Conservation (phyloP, 1,140 invertebrate genomes). For the Myzus persicae region DNA sequence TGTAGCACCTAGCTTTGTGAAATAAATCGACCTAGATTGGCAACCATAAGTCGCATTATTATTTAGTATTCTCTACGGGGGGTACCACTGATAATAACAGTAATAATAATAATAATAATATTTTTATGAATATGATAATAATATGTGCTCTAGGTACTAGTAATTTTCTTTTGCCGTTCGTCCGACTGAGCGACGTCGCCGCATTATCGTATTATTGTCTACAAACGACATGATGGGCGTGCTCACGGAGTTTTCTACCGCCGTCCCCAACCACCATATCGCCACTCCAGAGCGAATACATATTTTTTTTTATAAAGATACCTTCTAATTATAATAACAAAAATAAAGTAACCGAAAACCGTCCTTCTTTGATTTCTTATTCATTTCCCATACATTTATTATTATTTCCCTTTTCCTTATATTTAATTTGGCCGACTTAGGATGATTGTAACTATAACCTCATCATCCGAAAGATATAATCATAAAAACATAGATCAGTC, state of each 20-base stretch:
- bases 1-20: no score
- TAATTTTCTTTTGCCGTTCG: background rate
- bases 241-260: background rate
- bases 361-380: background rate
- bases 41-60: no score
- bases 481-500: no score
- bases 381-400: background rate
- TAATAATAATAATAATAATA: conserved; percentile 4
- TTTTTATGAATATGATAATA: background rate
- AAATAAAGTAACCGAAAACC: background rate
- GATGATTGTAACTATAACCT: background rate
- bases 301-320: background rate
- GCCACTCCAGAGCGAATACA: background rate
- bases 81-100: background rate
- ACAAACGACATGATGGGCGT: background rate
- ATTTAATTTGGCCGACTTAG: background rate
- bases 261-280: background rate
- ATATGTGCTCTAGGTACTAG: background rate
- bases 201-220: background rate
- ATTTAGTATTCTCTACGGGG: background rate
- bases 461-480: no score
- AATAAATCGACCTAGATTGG: no score
- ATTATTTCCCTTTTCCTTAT: background rate
- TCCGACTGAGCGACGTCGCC: background rate
- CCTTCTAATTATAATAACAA: background rate